Evolutionary conservation across 2,113 vertebrate genomes (phyloP).

Genomic region (Mirounga angustirostris): DNA sequence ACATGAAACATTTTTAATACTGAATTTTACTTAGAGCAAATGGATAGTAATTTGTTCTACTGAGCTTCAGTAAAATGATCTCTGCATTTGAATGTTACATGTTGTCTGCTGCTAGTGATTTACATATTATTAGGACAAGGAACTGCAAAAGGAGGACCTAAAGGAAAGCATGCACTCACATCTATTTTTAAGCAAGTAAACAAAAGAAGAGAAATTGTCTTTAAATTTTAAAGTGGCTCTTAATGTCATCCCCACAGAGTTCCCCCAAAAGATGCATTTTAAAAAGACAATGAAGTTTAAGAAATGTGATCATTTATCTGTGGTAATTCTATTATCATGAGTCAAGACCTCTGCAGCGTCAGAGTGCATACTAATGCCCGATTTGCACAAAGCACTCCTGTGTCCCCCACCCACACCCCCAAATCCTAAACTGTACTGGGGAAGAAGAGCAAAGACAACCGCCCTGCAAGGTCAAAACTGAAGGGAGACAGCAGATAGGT

Average conservation of each 20-base stretch:
- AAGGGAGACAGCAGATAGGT: background rate
- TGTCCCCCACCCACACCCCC: background rate
- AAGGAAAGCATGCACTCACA: constrained; percentile 36
- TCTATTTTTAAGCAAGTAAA: constrained; percentile 47
- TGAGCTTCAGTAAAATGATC: constrained; percentile 62
- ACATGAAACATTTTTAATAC: constrained; percentile 35
- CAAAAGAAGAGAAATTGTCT: constrained; percentile 13
- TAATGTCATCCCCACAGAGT: background rate
- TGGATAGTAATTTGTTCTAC: constrained; percentile 53
- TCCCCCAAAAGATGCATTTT: background rate
- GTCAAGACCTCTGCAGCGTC: background rate
- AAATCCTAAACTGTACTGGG: background rate
- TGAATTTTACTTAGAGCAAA: constrained; percentile 56
- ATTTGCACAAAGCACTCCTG: background rate
- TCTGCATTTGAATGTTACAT: constrained; percentile 49
- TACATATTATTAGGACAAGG: constrained; percentile 37
- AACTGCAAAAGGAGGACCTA: constrained; percentile 38
- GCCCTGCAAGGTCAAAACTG: background rate
- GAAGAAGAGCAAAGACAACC: background rate
- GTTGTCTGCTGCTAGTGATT: background rate
- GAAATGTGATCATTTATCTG: background rate
- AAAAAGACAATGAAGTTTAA: background rate
- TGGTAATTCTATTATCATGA: background rate
- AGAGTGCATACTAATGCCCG: background rate
- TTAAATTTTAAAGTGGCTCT: constrained; percentile 53